These are phyloP conservation scores for Cerceris ruficornis DNA, from an alignment of 2,888 invertebrate genomes.

Conservation along the genomic window DNA sequence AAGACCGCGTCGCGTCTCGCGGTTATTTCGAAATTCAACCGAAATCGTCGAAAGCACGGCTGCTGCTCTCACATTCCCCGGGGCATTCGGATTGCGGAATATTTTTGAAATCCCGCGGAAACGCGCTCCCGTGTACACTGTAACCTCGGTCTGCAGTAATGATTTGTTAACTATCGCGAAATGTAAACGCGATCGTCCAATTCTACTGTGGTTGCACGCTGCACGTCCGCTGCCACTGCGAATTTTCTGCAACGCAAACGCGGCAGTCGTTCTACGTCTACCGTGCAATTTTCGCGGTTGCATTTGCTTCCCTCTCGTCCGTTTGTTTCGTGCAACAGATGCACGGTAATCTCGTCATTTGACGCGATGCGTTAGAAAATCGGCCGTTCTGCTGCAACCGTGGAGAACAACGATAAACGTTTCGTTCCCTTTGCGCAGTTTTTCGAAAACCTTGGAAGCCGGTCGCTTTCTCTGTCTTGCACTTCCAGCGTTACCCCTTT, in stretches of 20 bases:
- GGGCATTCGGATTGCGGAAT: not conserved
- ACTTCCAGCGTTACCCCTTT: too few species aligned
- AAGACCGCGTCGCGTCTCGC: not conserved
- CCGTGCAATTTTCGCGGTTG: not conserved
- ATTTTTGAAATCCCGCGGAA: not conserved
- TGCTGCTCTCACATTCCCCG: not conserved
- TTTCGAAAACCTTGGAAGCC: too few species aligned
- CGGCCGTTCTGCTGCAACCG: too few species aligned
- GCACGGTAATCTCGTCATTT: not conserved
- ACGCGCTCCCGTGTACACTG: not conserved
- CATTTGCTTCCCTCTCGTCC: not conserved
- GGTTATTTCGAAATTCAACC: not conserved
- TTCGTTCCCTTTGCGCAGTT: too few species aligned
- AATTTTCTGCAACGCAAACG: conserved; percentile 1
- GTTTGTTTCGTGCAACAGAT: not conserved
- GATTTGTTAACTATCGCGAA: conserved; percentile 39
- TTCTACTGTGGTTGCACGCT: conserved; percentile 14
- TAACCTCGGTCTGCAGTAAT: conserved; percentile 18
- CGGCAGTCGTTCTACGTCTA: not conserved
- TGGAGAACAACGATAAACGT: too few species aligned
- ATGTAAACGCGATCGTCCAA: conserved; percentile 34
- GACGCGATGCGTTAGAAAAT: not conserved
- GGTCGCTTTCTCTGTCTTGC: too few species aligned
- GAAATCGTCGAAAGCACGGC: not conserved
- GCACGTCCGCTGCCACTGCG: conserved; percentile 27